Percentiles rank a stretch among this genome's conserved stretches.
Evolutionary conservation across 2,113 vertebrate genomes (phyloP).

Genomic region (Scytalopus superciliaris): DNA sequence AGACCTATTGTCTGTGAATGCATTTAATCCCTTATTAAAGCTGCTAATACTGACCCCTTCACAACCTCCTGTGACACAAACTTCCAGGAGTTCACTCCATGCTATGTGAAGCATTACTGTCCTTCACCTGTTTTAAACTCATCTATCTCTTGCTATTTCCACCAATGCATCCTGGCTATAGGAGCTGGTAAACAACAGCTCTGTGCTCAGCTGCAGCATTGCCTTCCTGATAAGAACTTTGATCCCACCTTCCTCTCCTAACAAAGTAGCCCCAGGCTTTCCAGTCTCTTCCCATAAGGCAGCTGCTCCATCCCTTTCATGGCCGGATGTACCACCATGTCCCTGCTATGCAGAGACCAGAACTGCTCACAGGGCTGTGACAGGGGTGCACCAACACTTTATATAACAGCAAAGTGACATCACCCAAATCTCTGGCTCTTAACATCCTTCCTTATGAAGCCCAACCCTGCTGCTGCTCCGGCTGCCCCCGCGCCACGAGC

Average conservation of each 20-base stretch:
- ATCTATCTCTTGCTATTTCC: neutral
- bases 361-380: neutral
- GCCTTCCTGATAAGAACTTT: neutral
- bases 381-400: neutral
- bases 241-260: neutral
- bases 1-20: neutral
- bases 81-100: neutral
- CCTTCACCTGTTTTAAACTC: neutral
- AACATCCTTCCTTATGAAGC: neutral
- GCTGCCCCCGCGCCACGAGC: neutral
- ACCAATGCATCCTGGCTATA: neutral
- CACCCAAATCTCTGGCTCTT: neutral
- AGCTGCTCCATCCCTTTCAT: neutral
- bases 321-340: accelerated
- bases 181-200: neutral
- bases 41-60: neutral
- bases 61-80: neutral
- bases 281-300: neutral
- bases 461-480: neutral
- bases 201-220: neutral
- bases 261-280: neutral
- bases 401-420: conserved; percentile 28
- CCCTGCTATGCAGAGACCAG: neutral
- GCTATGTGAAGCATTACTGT: neutral
- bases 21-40: conserved; percentile 31